Evolutionary conservation across 2,888 invertebrate species (phyloP).

Genomic region (Atethmia centrago): DNA sequence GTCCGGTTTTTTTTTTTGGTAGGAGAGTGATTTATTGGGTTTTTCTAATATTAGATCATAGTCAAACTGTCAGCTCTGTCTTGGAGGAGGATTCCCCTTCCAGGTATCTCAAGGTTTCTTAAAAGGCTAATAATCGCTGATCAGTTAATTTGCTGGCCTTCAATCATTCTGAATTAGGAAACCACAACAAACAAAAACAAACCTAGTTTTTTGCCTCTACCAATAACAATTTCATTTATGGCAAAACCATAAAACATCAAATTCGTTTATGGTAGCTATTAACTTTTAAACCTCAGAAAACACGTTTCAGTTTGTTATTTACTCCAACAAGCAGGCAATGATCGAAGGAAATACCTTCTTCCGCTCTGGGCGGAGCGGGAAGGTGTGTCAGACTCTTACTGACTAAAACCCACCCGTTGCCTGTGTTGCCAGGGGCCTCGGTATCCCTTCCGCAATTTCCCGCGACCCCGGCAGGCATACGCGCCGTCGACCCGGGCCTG

Average conservation of each 20-base stretch:
- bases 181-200: conserved; percentile 10
- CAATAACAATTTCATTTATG: conserved; percentile 26
- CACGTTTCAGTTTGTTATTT: conserved; percentile 14
- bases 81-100: neutral
- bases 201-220: conserved; percentile 12
- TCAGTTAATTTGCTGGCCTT: neutral
- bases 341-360: too few species aligned
- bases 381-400: too few species aligned
- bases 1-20: too few species aligned
- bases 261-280: conserved; percentile 36
- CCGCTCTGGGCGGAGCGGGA: too few species aligned
- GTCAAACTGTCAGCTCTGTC: neutral
- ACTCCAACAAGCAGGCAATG: conserved; percentile 5
- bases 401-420: too few species aligned
- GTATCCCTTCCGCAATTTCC: too few species aligned
- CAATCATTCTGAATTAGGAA: conserved; percentile 13
- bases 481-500: too few species aligned
- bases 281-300: conserved; percentile 17
- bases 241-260: conserved; percentile 38
- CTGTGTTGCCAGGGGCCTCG: too few species aligned
- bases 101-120: neutral
- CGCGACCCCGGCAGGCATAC: too few species aligned
- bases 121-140: neutral
- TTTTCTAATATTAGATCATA: neutral
- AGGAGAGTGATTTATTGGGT: neutral